Evolutionary conservation across 2,888 invertebrate species (phyloP).

Genomic region (Caenorhabditis sp.): DNA sequence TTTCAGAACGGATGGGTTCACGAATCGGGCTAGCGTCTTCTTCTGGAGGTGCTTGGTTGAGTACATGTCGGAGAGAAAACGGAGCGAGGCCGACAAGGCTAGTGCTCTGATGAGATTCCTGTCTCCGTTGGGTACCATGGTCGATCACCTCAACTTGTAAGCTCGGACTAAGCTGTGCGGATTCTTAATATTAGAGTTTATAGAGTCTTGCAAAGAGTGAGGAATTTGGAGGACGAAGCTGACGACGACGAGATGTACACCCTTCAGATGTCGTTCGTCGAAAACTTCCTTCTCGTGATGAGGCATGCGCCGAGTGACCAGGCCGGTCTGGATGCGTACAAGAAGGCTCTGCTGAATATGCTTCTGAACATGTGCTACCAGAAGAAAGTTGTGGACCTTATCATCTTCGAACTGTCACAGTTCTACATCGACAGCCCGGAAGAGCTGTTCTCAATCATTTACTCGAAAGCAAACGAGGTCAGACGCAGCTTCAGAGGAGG

Average conservation of each 20-base stretch:
- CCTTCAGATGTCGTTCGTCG: slow-evolving; percentile 28
- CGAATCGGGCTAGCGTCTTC: slow-evolving; percentile 12
- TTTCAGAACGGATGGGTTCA: slow-evolving; percentile 19
- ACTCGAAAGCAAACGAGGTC: neutral
- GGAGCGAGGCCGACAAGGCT: slow-evolving; percentile 2
- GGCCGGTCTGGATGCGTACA: slow-evolving; percentile 25
- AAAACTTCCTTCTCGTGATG: slow-evolving; percentile 14
- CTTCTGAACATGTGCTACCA: slow-evolving; percentile 32
- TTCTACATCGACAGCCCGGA: slow-evolving; percentile 22
- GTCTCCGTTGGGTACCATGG: slow-evolving; percentile 15
- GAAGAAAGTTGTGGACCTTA: slow-evolving; percentile 26
- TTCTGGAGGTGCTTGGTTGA: slow-evolving; percentile 37
- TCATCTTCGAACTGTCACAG: slow-evolving; percentile 12
- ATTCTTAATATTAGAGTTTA: too few species aligned
- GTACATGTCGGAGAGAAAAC: neutral
- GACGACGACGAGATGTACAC: neutral
- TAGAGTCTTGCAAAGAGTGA: slow-evolving; percentile 3
- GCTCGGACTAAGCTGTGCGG: too few species aligned
- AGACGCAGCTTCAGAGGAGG: neutral
- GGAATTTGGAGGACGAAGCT: neutral
- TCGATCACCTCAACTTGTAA: slow-evolving; percentile 1
- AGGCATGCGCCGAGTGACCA: slow-evolving; percentile 5
- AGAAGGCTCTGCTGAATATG: slow-evolving; percentile 2
- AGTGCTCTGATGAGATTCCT: slow-evolving; percentile 2
- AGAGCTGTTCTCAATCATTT: slow-evolving; percentile 1